Evolutionary conservation across 2,797 vertebrate species (phyloP).

Genomic region (Iguana delicatissima): DNA sequence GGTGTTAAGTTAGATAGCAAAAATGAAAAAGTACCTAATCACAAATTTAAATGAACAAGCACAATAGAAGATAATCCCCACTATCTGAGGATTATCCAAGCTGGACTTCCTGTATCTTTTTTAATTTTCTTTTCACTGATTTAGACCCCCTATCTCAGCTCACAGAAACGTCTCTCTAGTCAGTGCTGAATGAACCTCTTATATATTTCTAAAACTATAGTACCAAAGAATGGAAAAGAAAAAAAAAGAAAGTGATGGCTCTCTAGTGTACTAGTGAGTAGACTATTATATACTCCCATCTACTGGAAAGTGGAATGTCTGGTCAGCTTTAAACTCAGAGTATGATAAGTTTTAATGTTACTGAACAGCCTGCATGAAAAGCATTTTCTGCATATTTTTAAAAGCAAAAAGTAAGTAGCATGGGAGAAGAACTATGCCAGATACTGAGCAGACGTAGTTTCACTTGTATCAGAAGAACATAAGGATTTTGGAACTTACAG

Average conservation of each 20-base stretch:
- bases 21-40: slow-evolving; percentile 18
- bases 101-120: not conserved
- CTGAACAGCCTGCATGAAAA: not conserved
- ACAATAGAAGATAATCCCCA: slow-evolving; percentile 23
- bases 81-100: slow-evolving; percentile 16
- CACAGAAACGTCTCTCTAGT: slow-evolving; percentile 14
- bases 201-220: not conserved
- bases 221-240: not conserved
- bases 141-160: not conserved
- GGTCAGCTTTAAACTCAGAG: not conserved
- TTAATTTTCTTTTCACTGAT: slow-evolving; percentile 7
- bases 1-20: not conserved
- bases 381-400: not conserved
- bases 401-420: not conserved
- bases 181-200: not conserved
- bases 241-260: not conserved
- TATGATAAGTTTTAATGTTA: not conserved
- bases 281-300: not conserved
- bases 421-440: not conserved
- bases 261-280: not conserved
- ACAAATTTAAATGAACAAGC: slow-evolving; percentile 30
- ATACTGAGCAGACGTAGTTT: not conserved
- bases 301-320: slow-evolving; percentile 15
- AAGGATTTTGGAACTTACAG: not conserved
- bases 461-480: not conserved